Conservation (phyloP, 2,888 invertebrate genomes). For the Trachelus stipa region DNA sequence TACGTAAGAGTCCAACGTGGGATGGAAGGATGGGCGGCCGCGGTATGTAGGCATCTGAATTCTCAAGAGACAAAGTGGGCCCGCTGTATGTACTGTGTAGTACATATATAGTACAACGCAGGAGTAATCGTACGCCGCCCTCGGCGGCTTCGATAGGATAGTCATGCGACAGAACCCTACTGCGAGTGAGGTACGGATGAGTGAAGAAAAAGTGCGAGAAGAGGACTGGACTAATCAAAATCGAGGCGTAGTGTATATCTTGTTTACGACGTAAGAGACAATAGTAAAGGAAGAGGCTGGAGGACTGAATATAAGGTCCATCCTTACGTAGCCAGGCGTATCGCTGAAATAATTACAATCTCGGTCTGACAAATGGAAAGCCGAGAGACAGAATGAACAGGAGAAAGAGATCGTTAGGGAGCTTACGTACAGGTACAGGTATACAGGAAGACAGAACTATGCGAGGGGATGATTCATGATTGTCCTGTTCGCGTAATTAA, state of each 20-base stretch:
- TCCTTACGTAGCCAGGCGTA: background rate
- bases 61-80: conserved; percentile 42
- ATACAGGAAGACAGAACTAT: background rate
- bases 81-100: conserved; percentile 21
- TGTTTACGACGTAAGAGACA: background rate
- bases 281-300: background rate
- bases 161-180: conserved; percentile 50
- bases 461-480: background rate
- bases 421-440: background rate
- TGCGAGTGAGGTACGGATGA: background rate
- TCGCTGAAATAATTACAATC: background rate
- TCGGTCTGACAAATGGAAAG: background rate
- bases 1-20: conserved; percentile 32
- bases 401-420: background rate
- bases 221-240: background rate
- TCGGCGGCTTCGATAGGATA: conserved; percentile 51
- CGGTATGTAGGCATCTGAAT: conserved; percentile 40
- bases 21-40: conserved; percentile 32
- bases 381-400: background rate
- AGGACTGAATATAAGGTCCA: background rate
- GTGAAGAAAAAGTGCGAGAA: background rate
- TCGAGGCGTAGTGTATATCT: background rate
- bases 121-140: conserved; percentile 46
- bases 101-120: conserved; percentile 30
- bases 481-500: background rate